Conservation (phyloP, 2,888 invertebrate genomes). For the Andrena minutula region DNA sequence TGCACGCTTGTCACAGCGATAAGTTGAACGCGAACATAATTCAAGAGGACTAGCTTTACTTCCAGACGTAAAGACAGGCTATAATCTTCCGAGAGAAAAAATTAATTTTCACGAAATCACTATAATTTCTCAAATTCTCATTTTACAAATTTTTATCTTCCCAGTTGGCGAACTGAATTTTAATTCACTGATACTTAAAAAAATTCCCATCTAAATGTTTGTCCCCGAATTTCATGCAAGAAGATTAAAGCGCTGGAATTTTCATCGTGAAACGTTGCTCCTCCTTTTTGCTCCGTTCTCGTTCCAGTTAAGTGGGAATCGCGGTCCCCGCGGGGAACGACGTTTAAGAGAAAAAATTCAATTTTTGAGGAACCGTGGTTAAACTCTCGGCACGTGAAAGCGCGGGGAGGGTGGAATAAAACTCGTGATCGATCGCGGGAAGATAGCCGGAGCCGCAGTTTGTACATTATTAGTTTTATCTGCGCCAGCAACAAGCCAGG, state of each 20-base stretch:
- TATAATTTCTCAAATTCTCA: too few species aligned
- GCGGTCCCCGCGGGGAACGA: background rate
- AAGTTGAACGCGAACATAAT: background rate
- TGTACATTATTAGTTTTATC: slow-evolving; percentile 24
- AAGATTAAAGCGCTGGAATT: too few species aligned
- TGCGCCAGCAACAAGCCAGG: background rate
- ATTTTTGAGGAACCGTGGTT: background rate
- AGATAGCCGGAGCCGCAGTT: background rate
- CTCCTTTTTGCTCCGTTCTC: background rate
- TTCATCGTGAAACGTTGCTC: background rate
- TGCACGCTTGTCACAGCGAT: background rate
- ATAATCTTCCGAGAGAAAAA: too few species aligned
- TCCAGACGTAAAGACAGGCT: too few species aligned
- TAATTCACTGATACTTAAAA: too few species aligned
- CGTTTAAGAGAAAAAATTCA: slow-evolving; percentile 7
- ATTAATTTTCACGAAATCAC: too few species aligned
- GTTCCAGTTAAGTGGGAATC: background rate
- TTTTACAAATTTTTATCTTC: too few species aligned
- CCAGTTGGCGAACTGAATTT: too few species aligned
- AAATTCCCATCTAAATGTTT: background rate
- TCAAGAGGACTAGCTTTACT: too few species aligned
- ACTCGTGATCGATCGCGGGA: slow-evolving; percentile 11
- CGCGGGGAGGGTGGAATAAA: background rate
- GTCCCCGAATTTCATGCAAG: background rate
- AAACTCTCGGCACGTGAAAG: background rate